Evolutionary conservation across 2,888 invertebrate species (phyloP).

Genomic region (Dermolepida albohirtum): DNA sequence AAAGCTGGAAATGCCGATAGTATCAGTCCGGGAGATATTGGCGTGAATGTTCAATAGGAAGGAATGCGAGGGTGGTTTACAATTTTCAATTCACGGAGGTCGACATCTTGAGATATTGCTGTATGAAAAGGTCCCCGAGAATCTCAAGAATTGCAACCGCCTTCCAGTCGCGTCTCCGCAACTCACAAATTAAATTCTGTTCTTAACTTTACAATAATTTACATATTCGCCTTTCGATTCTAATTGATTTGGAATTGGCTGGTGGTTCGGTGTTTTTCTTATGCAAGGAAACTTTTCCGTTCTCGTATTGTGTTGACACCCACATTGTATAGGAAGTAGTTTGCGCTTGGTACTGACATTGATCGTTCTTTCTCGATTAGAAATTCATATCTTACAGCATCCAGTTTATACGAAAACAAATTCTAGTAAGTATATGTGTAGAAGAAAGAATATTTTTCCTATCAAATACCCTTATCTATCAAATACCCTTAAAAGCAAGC

Average conservation of each 20-base stretch:
- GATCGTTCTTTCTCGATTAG: constrained; percentile 13
- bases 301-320: constrained; percentile 12
- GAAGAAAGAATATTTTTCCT: too few relatives aligned
- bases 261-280: constrained; percentile 25
- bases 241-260: constrained; percentile 39
- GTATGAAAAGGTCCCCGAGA: constrained; percentile 59
- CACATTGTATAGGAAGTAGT: constrained; percentile 7
- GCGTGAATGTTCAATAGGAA: constrained; percentile 61
- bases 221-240: constrained; percentile 43
- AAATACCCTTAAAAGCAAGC: too few relatives aligned
- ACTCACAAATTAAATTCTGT: constrained; percentile 45
- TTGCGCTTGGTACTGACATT: constrained; percentile 22
- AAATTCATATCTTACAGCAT: constrained; percentile 14
- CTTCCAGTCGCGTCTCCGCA: constrained; percentile 35
- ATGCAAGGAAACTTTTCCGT: constrained; percentile 30
- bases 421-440: neutral
- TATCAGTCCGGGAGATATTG: constrained; percentile 56
- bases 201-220: constrained; percentile 46
- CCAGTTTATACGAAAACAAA: constrained; percentile 3
- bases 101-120: constrained; percentile 63
- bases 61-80: constrained; percentile 64
- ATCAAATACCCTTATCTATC: too few relatives aligned
- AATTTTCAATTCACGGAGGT: constrained; percentile 64
- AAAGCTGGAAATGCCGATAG: constrained; percentile 38
- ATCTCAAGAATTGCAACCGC: constrained; percentile 49